These are phyloP conservation scores for Benthosema pterotum DNA, from an alignment of 2,797 vertebrate genomes.

Conservation along the genomic window DNA sequence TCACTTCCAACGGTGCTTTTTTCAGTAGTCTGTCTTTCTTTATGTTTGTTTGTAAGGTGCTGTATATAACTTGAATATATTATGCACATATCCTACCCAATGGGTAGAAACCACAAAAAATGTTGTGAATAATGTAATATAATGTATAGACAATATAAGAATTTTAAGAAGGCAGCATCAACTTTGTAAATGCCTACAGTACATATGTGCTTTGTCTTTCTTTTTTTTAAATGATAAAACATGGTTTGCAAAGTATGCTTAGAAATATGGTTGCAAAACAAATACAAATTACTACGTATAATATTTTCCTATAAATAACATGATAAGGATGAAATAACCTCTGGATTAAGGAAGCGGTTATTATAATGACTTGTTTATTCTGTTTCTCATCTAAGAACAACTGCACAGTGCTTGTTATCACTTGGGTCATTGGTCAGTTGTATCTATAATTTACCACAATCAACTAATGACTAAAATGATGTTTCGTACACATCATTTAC, in stretches of 20 bases:
- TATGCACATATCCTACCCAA: conserved; percentile 99
- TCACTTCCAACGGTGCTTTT: conserved; percentile 97
- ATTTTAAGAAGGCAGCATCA: conserved; percentile 92
- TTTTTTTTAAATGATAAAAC: conserved; percentile 80
- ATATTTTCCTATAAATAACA: conserved; percentile 93
- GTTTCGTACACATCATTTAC: conserved; percentile 31
- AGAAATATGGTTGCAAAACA: conserved; percentile 78
- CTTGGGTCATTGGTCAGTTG: conserved; percentile 53
- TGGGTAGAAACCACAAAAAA: conserved; percentile 91
- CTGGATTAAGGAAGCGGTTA: conserved; percentile 65
- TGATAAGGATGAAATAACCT: conserved; percentile 77
- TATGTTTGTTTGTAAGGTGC: conserved; percentile 90
- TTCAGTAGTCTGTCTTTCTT: conserved; percentile 85
- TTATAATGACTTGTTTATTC: conserved; percentile 64
- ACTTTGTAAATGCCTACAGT: conserved; percentile 91
- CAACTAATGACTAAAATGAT: conserved; percentile 40
- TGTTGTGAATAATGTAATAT: conserved; percentile 96
- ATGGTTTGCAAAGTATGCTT: conserved; percentile 87
- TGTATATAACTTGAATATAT: conserved; percentile 97
- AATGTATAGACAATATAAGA: conserved; percentile 92
- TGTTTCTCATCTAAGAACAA: conserved; percentile 63
- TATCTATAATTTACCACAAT: conserved; percentile 59
- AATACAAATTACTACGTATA: conserved; percentile 84
- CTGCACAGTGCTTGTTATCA: conserved; percentile 65
- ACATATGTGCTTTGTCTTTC: conserved; percentile 83